phyloP scores from a whole-genome alignment of 2,113 vertebrate genomes.

The Mesitornis unicolor region DNA sequence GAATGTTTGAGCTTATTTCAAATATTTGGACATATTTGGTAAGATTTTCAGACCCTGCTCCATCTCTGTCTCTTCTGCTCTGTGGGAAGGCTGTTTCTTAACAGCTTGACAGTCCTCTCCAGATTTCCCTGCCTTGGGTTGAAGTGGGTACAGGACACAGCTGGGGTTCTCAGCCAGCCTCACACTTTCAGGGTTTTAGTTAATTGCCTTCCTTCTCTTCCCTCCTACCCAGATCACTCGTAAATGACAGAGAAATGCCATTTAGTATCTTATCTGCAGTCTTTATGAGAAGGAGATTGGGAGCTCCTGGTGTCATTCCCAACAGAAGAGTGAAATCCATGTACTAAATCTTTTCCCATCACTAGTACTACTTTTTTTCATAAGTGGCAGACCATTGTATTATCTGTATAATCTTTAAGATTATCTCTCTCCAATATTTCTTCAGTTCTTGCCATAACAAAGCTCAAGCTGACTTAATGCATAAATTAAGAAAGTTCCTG shows the following conservation, averaged over 20 bases:
- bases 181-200: not conserved
- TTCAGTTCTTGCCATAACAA: not conserved
- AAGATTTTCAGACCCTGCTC: slow-evolving; percentile 45
- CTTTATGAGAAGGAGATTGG: not conserved
- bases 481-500: not conserved
- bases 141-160: slow-evolving; percentile 19
- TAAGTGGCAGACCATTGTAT: not conserved
- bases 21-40: slow-evolving; percentile 62
- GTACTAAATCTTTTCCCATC: not conserved
- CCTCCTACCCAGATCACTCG: not conserved
- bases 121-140: not conserved
- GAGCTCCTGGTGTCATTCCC: not conserved
- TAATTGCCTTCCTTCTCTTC: not conserved
- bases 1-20: slow-evolving; percentile 45
- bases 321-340: not conserved
- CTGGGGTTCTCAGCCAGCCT: slow-evolving; percentile 10
- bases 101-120: slow-evolving; percentile 30
- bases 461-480: not conserved
- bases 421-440: not conserved
- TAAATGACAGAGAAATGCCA: slow-evolving; percentile 12
- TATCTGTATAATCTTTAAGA: not conserved
- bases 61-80: slow-evolving; percentile 57
- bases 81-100: slow-evolving; percentile 57
- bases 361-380: not conserved
- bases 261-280: not conserved